Evolutionary conservation across 2,888 invertebrate genomes (phyloP).

Genomic region (Ochropleura leucogaster): DNA sequence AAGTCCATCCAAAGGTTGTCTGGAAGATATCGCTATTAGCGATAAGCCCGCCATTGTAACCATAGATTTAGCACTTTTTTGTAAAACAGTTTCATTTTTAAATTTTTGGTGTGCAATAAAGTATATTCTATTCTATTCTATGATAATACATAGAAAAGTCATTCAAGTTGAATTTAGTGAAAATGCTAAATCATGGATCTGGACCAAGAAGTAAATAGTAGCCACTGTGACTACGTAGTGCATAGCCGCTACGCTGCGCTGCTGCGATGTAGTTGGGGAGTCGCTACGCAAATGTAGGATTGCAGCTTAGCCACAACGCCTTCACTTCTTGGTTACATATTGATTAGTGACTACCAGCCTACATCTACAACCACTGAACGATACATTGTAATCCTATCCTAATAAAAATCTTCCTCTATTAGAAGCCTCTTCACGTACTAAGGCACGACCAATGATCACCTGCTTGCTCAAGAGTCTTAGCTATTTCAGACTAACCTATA

Average conservation of each 20-base stretch:
- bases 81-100: too few relatives aligned
- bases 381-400: background rate
- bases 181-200: background rate
- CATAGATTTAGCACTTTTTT: too few relatives aligned
- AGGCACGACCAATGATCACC: too few relatives aligned
- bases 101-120: too few relatives aligned
- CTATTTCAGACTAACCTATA: too few relatives aligned
- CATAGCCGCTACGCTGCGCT: background rate
- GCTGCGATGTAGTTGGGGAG: background rate
- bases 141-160: constrained; percentile 2
- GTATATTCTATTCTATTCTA: too few relatives aligned
- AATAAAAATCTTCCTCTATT: too few relatives aligned
- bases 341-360: background rate
- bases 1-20: too few relatives aligned
- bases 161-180: background rate
- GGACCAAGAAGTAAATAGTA: background rate
- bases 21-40: too few relatives aligned
- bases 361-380: background rate
- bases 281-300: background rate
- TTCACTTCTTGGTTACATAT: background rate
- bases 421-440: too few relatives aligned
- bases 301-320: background rate
- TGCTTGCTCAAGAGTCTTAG: too few relatives aligned
- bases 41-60: too few relatives aligned
- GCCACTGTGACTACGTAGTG: background rate